phyloP scores from a whole-genome alignment of 1,140 invertebrate genomes.

The Ostrea denselamellosa region DNA sequence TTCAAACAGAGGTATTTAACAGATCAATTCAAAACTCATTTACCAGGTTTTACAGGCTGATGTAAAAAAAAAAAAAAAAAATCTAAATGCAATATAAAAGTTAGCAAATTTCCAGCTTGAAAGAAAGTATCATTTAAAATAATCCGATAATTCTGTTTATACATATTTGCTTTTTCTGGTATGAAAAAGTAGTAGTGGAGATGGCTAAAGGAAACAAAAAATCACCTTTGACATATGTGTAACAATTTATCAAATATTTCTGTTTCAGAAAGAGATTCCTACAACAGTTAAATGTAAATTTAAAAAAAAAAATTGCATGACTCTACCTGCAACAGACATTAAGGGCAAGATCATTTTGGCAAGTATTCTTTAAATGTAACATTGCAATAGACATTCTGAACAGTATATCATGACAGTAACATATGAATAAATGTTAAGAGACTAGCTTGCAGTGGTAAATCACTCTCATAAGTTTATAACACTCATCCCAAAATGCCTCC shows the following conservation, averaged over 20 bases:
- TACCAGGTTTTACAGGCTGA: neutral
- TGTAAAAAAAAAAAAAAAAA: neutral
- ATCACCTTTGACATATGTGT: neutral
- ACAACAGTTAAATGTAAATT: constrained; percentile 1
- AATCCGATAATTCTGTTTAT: neutral
- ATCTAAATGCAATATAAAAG: neutral
- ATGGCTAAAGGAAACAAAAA: neutral
- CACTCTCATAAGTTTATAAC: constrained; percentile 36
- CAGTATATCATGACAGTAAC: constrained; percentile 45
- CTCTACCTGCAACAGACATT: constrained; percentile 19
- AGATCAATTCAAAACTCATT: neutral
- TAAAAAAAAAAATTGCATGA: neutral
- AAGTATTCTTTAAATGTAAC: constrained; percentile 56
- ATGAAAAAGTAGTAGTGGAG: neutral
- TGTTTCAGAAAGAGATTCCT: constrained; percentile 15
- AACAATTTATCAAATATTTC: neutral
- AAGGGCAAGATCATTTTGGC: constrained; percentile 67
- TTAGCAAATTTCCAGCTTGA: neutral
- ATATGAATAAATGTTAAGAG: constrained; percentile 49
- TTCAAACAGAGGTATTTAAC: constrained; percentile 13
- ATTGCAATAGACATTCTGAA: constrained; percentile 51
- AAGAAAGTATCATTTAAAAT: neutral
- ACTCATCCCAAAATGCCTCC: neutral
- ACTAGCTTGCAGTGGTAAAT: constrained; percentile 51
- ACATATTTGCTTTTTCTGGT: neutral